These are phyloP conservation scores for Zaprionus inermis DNA, from an alignment of 1,140 invertebrate genomes.

Conservation along the genomic window DNA sequence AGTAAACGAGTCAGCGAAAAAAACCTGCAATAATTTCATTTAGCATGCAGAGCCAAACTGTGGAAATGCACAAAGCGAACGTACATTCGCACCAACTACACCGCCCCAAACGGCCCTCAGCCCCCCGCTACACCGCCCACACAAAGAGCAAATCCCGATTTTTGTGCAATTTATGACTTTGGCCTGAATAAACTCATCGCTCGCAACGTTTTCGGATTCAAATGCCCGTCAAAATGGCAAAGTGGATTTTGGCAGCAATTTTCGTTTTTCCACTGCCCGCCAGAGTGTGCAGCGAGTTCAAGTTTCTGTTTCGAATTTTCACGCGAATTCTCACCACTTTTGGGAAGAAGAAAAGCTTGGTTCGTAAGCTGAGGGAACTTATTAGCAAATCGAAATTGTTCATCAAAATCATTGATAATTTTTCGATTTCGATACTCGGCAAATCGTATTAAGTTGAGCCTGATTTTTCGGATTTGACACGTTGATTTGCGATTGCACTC, in stretches of 20 bases:
- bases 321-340: neutral
- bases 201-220: slow-evolving; percentile 33
- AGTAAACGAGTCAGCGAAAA: slow-evolving; percentile 28
- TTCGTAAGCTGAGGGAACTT: neutral
- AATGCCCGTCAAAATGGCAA: slow-evolving; percentile 65
- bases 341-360: neutral
- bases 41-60: slow-evolving; percentile 71
- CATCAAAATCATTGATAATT: neutral
- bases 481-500: slow-evolving; percentile 6
- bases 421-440: slow-evolving; percentile 6
- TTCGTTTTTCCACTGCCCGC: slow-evolving; percentile 45
- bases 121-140: neutral
- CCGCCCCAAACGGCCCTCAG: neutral
- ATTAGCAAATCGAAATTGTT: too few relatives aligned
- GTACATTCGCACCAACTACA: neutral
- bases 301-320: slow-evolving; percentile 9
- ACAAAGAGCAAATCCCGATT: slow-evolving; percentile 48
- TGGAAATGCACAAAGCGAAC: slow-evolving; percentile 25
- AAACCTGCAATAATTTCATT: slow-evolving; percentile 76
- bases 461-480: slow-evolving; percentile 5
- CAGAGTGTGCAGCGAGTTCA: slow-evolving; percentile 9
- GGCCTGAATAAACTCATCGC: slow-evolving; percentile 60
- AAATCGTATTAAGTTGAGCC: slow-evolving; percentile 16
- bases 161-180: slow-evolving; percentile 69
- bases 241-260: slow-evolving; percentile 63